Base-by-base conservation (phyloP, 2,113 vertebrate genomes). In the Cyanoramphus novaezelandiae region DNA sequence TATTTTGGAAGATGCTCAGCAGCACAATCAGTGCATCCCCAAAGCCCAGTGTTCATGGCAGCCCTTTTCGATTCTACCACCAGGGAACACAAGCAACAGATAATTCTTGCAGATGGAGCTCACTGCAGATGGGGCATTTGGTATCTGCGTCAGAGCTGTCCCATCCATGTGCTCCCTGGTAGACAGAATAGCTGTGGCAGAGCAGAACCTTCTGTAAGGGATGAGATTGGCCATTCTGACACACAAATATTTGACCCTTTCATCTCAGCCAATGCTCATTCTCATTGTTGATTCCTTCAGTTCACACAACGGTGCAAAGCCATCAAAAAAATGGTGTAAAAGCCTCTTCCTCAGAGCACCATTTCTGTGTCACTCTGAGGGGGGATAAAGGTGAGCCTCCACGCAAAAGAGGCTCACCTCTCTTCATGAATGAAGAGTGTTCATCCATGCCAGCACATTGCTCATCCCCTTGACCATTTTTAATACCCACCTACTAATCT, bases 91-190 rank as follows among this genome's bases (percentile, higher is more conserved):
- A 24, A 23, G 53, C 33, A 10, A 16, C 13, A 50, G 80, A 68
- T 62, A 13, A 39, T 8, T 72, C 49, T 15, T 8, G 29, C 57
- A 50, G 84, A 28, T 5, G 43, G 79, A 90, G 74, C 55, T 41
- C 53, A 0, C 1, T 0, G 77, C 62, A 47, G 62, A 31, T 69
- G 17, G 6, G 37, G 28, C 21, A 5, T 43, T 19, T 3, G n/a
- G 70, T 28, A 14, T 70, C 29, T 63, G 50, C 21, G 17, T 5
- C 60, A 63, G 60, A 67, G 65, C 50, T 24, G 69, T 7, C 69
- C 60, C 70, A 27, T 6, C 64, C 75, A 1, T 0, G 9, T 6
- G 53, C 31, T 82, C 52, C 47, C 49, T 3, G 41, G 62, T 14
- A 57, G 52, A 12, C 24, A 29, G 29, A 37, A 68, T 50, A 79